Conservation (phyloP, 2,888 invertebrate species). For the Callyntrura sp. region DNA sequence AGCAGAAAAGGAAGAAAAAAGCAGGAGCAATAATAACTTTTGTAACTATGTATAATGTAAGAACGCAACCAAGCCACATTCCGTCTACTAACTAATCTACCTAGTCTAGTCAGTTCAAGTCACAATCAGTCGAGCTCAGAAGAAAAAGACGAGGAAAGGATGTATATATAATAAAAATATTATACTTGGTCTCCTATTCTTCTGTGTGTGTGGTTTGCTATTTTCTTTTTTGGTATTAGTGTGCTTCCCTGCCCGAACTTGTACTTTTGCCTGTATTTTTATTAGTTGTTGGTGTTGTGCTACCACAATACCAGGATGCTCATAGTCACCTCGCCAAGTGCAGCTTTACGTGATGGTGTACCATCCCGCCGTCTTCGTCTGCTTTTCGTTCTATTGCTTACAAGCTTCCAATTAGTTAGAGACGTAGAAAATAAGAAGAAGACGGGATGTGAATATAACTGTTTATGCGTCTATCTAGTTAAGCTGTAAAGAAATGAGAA, state of each 20-base stretch:
- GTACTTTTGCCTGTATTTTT: neutral
- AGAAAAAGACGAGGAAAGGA: neutral
- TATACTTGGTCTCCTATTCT: no score
- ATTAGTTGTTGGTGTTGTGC: neutral
- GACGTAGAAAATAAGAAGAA: neutral
- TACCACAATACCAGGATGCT: neutral
- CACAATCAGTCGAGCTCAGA: neutral
- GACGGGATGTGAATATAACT: constrained; percentile 28
- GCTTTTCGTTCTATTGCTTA: neutral
- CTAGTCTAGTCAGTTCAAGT: neutral
- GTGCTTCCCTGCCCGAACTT: neutral
- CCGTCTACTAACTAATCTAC: no score
- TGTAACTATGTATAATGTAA: neutral
- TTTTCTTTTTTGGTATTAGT: neutral
- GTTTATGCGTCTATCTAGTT: constrained; percentile 35
- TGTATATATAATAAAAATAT: no score
- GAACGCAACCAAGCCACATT: no score
- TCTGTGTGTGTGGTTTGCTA: neutral
- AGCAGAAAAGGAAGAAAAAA: neutral
- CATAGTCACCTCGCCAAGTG: no score
- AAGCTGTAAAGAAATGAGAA: constrained; percentile 51
- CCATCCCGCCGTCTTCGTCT: neutral
- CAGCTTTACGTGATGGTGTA: no score
- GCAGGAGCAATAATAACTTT: neutral
- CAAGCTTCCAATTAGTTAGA: constrained; percentile 35